A percentile compares a stretch with the other conserved stretches of the same genome.
Evolutionary conservation across 1,140 invertebrate species (phyloP).

Genomic region (Papilio helenus): DNA sequence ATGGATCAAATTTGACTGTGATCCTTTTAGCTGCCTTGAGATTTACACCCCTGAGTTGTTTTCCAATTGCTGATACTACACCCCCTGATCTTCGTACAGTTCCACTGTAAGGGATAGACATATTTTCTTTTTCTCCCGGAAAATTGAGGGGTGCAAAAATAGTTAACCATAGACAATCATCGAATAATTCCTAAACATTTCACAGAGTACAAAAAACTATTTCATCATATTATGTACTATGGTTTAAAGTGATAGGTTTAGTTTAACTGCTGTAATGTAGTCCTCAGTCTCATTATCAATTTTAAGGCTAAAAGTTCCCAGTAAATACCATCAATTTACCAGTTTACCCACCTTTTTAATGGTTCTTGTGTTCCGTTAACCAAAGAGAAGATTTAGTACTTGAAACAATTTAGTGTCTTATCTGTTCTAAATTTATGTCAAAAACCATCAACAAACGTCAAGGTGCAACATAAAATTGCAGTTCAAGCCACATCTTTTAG

Average conservation of each 20-base stretch:
- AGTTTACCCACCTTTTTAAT: not conserved
- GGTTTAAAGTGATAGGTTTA: not conserved
- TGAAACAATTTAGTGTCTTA: not conserved
- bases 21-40: conserved; percentile 91
- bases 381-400: not conserved
- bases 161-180: conserved; percentile 37
- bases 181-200: not conserved
- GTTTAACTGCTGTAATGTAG: not conserved
- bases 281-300: not conserved
- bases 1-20: conserved; percentile 92
- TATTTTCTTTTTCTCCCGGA: conserved; percentile 63
- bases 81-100: conserved; percentile 85
- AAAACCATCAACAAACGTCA: conserved; percentile 54
- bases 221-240: not conserved
- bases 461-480: conserved; percentile 56
- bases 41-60: conserved; percentile 88
- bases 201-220: not conserved
- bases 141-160: conserved; percentile 43
- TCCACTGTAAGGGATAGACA: conserved; percentile 89
- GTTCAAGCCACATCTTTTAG: conserved; percentile 64
- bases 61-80: conserved; percentile 86
- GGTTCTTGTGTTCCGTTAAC: not conserved
- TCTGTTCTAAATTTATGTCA: conserved; percentile 47
- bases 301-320: not conserved
- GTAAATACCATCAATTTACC: not conserved